Percentiles rank a stretch among this genome's conserved stretches.
These are phyloP conservation scores for Tarsius wallacei DNA, from an alignment of 2,797 vertebrate genomes.

Conservation along the genomic window DNA sequence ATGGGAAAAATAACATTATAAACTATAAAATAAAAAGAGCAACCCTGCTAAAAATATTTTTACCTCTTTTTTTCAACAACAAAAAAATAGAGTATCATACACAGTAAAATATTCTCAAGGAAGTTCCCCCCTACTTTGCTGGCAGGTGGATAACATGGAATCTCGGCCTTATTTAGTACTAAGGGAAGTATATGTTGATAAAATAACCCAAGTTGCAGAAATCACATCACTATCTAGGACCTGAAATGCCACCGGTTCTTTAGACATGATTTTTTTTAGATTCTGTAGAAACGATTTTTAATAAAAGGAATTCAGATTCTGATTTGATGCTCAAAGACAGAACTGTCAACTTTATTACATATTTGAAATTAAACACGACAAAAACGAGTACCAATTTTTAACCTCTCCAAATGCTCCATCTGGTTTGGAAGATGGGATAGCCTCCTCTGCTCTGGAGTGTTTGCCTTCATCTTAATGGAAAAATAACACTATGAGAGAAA, in stretches of 20 bases:
- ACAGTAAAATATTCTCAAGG: neutral
- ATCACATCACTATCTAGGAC: neutral
- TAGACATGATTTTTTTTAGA: neutral
- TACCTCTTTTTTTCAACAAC: slow-evolving; percentile 38
- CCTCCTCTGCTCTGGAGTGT: slow-evolving; percentile 60
- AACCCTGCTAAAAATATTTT: slow-evolving; percentile 42
- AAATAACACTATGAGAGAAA: slow-evolving; percentile 63
- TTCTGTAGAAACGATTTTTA: slow-evolving; percentile 18
- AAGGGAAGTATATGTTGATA: neutral
- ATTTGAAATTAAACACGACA: slow-evolving; percentile 2
- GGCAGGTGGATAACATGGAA: neutral
- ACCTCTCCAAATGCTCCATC: neutral
- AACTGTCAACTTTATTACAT: slow-evolving; percentile 70
- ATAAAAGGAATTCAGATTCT: slow-evolving; percentile 13
- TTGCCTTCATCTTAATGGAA: slow-evolving; percentile 33
- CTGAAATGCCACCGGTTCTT: slow-evolving; percentile 11
- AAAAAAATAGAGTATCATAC: neutral
- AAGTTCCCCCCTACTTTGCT: neutral
- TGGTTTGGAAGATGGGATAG: slow-evolving; percentile 8
- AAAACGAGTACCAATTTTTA: slow-evolving; percentile 54
- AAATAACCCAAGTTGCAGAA: slow-evolving; percentile 34
- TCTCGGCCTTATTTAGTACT: neutral
- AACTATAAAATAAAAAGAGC: slow-evolving; percentile 62
- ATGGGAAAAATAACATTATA: neutral
- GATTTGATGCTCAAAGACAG: slow-evolving; percentile 72